Base-by-base conservation (phyloP, 2,888 invertebrate species). In the Dexiosoma caninum region DNA sequence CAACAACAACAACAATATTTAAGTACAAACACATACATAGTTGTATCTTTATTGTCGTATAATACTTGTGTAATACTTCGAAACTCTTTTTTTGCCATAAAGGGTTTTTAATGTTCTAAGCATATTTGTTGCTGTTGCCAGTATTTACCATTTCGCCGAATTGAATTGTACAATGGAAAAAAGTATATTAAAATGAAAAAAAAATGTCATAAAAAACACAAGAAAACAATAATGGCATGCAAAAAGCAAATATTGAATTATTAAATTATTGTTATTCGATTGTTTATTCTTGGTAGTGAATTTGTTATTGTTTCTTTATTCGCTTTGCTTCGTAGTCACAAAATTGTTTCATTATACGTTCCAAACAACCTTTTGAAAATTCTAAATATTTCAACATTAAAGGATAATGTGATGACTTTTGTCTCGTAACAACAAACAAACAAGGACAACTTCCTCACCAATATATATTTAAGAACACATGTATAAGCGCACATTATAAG, bases 181-280 rank as follows among this genome's bases (percentile, higher is more conserved):
- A 21, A 64, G 62, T 71, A 59, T 46, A 55, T 55, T 14, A 72
- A 64, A 51, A 71, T 60, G 35, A 19, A 6, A 14, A 69, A 77
- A 62, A 55, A 60, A 46, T 35, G 64, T 49, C 53, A 70, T 35
- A 64, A 66, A 67, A 30, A 53, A 66, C 32, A 40, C 44, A 67
- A 40, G 44, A 62, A 51, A 72, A 71, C 46, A 60, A 78, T 80
- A 72, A 74, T 78, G 82, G 67, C 80, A 80, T 64, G 60, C 70
- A 66, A 69, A 69, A 57, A 76, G 81, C 53, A 81, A 81, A 81
- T 77, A 81, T 81, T 81, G 77, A 77, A 81, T 77, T 81, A 81
- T 81, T 81, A 81, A 81, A 74, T 81, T 81, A 81, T 81, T 81
- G 77, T 81, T 74, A 81, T 81, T 77, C 81, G 77, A 81, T 81